A percentile compares a stretch with the other conserved stretches of the same genome.
Conservation (phyloP, 2,113 vertebrate genomes). For the Chionodraco myersi region DNA sequence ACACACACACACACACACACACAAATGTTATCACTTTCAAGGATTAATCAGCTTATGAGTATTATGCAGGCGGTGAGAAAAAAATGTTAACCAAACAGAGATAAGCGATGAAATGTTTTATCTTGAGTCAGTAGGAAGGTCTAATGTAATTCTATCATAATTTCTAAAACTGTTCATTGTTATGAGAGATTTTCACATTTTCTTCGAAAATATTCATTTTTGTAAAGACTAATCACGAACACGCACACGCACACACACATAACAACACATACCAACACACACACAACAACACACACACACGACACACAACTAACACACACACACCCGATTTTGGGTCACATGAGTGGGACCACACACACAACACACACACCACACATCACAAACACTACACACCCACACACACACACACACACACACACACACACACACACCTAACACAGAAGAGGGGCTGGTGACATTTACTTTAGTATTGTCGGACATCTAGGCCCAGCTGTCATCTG, state of each 20-base stretch:
- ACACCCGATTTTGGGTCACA: too few species aligned
- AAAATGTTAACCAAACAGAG: not conserved
- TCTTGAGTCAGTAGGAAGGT: not conserved
- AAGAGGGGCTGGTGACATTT: slow-evolving; percentile 25
- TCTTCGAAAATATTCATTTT: not conserved
- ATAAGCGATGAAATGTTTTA: slow-evolving; percentile 11
- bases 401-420: not conserved
- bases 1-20: not conserved
- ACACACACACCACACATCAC: not conserved
- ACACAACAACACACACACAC: not conserved
- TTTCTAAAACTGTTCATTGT: not conserved
- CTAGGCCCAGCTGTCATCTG: slow-evolving; percentile 26
- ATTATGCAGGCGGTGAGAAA: slow-evolving; percentile 22
- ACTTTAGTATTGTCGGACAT: slow-evolving; percentile 15
- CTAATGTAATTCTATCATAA: slow-evolving; percentile 25
- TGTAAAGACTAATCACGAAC: not conserved
- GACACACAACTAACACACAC: not conserved
- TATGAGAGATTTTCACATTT: too few species aligned
- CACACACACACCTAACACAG: not conserved
- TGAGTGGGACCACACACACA: too few species aligned
- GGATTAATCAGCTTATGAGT: slow-evolving; percentile 43
- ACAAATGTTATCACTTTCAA: slow-evolving; percentile 17
- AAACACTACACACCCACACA: not conserved
- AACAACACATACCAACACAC: not conserved
- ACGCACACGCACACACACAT: not conserved